Conservation (phyloP, 2,797 vertebrate species). For the Xenops minutus region DNA sequence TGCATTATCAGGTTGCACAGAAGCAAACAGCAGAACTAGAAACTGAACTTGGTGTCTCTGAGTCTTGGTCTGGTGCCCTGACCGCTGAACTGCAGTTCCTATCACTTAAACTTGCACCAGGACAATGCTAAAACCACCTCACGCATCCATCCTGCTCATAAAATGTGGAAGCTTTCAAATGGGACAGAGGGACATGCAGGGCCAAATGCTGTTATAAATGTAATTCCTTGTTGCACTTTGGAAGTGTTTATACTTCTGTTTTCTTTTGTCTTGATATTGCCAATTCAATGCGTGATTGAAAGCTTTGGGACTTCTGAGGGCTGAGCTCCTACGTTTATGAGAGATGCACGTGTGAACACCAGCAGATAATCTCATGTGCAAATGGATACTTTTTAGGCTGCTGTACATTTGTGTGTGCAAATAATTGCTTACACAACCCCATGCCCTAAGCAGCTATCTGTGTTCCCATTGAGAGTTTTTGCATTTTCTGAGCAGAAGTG, state of each 20-base stretch:
- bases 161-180: neutral
- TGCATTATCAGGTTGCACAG: neutral
- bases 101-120: fast-evolving
- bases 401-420: neutral
- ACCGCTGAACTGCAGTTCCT: neutral
- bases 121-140: neutral
- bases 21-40: neutral
- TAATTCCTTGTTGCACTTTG: neutral
- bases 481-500: neutral
- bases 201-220: constrained; percentile 10
- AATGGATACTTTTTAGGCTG: neutral
- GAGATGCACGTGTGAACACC: neutral
- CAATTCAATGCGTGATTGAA: constrained; percentile 8
- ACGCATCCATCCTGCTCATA: neutral
- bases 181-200: neutral
- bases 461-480: neutral
- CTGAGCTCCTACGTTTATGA: neutral
- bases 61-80: neutral
- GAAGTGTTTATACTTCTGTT: neutral
- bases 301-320: constrained; percentile 33
- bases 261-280: constrained; percentile 39
- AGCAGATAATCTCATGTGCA: neutral
- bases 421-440: neutral
- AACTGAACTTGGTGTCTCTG: neutral
- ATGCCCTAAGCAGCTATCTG: neutral